A percentile compares a stretch with the other conserved stretches of the same genome.
phyloP scores from a whole-genome alignment of 2,113 vertebrate species.

The Pandion haliaetus region DNA sequence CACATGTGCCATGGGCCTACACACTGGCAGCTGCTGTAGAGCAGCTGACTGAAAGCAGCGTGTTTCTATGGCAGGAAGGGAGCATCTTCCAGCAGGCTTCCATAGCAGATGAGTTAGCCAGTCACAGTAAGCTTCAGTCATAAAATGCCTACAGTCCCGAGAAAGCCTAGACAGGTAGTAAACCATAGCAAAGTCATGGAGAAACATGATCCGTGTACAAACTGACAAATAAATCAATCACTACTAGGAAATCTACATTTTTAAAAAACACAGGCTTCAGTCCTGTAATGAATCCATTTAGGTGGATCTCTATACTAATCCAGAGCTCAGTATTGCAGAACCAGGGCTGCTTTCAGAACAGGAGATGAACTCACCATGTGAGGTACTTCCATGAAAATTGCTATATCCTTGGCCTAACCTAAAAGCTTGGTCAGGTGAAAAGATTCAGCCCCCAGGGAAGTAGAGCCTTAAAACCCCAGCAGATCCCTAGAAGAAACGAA shows the following conservation, averaged over 20 bases:
- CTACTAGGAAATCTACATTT: not conserved
- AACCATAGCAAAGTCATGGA: not conserved
- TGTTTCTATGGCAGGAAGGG: not conserved
- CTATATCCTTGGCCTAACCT: not conserved
- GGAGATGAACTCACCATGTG: not conserved
- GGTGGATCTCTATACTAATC: not conserved
- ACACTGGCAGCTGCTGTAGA: not conserved
- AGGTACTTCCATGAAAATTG: not conserved
- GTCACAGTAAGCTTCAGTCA: not conserved
- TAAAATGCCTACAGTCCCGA: not conserved
- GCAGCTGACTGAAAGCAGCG: not conserved
- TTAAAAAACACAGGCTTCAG: not conserved
- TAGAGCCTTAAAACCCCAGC: not conserved
- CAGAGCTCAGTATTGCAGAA: not conserved
- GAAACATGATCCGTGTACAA: rapidly evolving
- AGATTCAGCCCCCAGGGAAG: not conserved
- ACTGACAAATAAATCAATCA: not conserved
- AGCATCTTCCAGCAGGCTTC: not conserved
- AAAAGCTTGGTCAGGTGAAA: not conserved
- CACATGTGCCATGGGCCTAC: rapidly evolving
- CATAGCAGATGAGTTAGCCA: not conserved
- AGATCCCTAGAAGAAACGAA: not conserved
- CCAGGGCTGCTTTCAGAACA: not conserved
- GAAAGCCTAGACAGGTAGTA: not conserved
- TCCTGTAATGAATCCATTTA: not conserved